A percentile compares a stretch with the other conserved stretches of the same genome.
These are phyloP conservation scores for Heterotis niloticus DNA, from an alignment of 2,113 vertebrate species.

Conservation along the genomic window DNA sequence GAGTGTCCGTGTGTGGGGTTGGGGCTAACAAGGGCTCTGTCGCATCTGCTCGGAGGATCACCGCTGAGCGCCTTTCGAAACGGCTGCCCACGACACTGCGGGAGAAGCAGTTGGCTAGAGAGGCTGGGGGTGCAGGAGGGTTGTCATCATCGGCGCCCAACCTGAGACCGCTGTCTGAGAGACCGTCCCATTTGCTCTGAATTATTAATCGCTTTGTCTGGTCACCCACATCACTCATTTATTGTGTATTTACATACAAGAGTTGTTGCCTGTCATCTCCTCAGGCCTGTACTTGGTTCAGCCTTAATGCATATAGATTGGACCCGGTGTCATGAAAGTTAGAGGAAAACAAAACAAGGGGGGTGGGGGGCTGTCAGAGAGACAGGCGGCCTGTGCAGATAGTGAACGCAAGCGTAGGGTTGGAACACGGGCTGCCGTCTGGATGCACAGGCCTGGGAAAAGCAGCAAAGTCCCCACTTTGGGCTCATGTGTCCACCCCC, in stretches of 20 bases:
- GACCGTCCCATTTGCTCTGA: slow-evolving; percentile 39
- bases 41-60: slow-evolving; percentile 62
- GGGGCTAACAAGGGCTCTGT: slow-evolving; percentile 53
- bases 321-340: slow-evolving; percentile 42
- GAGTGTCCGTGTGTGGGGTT: slow-evolving; percentile 45
- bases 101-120: no score
- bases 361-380: no score
- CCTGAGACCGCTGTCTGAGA: slow-evolving; percentile 37
- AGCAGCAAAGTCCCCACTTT: neutral
- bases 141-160: slow-evolving; percentile 38
- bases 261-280: slow-evolving; percentile 40
- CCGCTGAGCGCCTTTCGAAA: slow-evolving; percentile 42
- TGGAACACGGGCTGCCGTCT: neutral
- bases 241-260: slow-evolving; percentile 59
- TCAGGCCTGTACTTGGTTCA: slow-evolving; percentile 42
- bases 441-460: slow-evolving; percentile 11
- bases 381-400: slow-evolving; percentile 24
- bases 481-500: no score
- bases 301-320: slow-evolving; percentile 46
- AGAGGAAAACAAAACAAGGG: slow-evolving; percentile 38
- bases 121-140: no score
- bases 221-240: slow-evolving; percentile 56
- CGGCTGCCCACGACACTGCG: slow-evolving; percentile 26
- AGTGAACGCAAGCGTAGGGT: slow-evolving; percentile 31
- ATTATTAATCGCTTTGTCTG: slow-evolving; percentile 53